phyloP scores from a whole-genome alignment of 2,113 vertebrate genomes.

The Porphyrio hochstetteri region DNA sequence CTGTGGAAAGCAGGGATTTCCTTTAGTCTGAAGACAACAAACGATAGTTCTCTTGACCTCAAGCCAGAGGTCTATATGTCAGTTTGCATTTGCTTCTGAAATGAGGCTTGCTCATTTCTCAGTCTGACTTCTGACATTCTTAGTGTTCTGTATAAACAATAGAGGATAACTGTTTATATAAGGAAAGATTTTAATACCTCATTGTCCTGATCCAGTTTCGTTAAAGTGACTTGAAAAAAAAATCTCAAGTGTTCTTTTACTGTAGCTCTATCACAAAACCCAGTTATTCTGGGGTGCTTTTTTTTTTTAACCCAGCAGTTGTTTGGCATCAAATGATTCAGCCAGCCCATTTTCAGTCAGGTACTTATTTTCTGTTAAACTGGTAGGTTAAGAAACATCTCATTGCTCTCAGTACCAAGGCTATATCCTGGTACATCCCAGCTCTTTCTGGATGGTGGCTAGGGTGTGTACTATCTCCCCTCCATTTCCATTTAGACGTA shows the following conservation, averaged over 20 bases:
- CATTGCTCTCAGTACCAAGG: background rate
- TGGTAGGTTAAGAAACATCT: background rate
- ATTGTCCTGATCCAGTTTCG: background rate
- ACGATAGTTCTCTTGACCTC: background rate
- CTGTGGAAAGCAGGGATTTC: background rate
- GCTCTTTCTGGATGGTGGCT: background rate
- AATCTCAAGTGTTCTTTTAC: background rate
- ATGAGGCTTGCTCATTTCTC: background rate
- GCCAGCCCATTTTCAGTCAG: background rate
- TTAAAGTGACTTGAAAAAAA: background rate
- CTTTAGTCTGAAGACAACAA: background rate
- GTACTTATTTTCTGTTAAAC: background rate
- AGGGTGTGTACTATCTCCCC: background rate
- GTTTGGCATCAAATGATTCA: background rate
- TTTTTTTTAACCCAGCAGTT: background rate
- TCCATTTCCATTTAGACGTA: background rate
- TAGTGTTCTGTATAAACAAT: background rate
- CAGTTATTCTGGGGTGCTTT: background rate
- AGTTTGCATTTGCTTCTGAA: slow-evolving; percentile 15
- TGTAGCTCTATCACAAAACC: background rate
- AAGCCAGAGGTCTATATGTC: background rate
- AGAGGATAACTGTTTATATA: background rate
- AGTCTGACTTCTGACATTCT: background rate
- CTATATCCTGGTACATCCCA: background rate
- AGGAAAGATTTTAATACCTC: background rate